Conservation (phyloP, 2,888 invertebrate genomes). For the Trichacis sp. region DNA sequence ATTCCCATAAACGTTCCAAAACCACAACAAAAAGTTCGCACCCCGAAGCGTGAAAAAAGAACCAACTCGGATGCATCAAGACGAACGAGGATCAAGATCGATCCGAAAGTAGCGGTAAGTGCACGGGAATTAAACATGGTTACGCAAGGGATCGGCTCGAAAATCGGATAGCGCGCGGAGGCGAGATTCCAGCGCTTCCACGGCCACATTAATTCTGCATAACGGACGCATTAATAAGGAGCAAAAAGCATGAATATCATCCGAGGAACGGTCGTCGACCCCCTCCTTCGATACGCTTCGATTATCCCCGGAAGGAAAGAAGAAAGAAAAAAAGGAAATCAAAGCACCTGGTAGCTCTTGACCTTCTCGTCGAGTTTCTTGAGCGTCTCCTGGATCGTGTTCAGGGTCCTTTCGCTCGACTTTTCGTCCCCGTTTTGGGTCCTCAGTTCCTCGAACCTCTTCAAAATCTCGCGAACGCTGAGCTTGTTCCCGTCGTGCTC, state of each 20-base stretch:
- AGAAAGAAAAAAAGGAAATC: background rate
- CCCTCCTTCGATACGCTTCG: slow-evolving; percentile 29
- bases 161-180: slow-evolving; percentile 21
- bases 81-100: background rate
- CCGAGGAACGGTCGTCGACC: slow-evolving; percentile 41
- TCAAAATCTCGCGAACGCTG: slow-evolving; percentile 85
- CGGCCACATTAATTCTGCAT: slow-evolving; percentile 43
- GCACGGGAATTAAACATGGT: no score
- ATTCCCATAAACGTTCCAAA: no score
- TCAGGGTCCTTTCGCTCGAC: slow-evolving; percentile 62
- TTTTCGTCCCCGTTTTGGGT: slow-evolving; percentile 57
- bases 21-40: no score
- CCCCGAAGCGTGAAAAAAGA: no score
- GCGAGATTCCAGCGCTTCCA: slow-evolving; percentile 40
- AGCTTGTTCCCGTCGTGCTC: slow-evolving; percentile 83
- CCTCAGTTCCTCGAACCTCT: slow-evolving; percentile 81
- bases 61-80: background rate
- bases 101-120: slow-evolving; percentile 22
- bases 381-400: slow-evolving; percentile 68
- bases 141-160: no score
- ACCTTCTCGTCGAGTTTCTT: slow-evolving; percentile 69
- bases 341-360: slow-evolving; percentile 62
- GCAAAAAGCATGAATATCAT: slow-evolving; percentile 47
- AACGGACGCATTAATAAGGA: slow-evolving; percentile 51
- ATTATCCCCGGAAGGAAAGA: background rate